Conservation (phyloP, 2,888 invertebrate genomes). For the Nowickia ferox region DNA sequence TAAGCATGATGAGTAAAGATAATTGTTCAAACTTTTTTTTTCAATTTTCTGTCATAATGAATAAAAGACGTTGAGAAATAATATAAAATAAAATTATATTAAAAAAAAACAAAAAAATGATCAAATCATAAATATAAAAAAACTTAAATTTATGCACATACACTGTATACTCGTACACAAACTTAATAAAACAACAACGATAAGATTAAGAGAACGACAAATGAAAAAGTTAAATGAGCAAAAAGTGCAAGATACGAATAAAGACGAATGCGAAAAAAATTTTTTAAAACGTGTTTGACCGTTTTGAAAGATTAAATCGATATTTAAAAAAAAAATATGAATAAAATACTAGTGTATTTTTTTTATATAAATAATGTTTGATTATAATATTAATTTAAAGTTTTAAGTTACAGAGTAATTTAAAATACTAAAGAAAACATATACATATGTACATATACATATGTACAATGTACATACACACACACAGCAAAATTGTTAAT, state of each 20-base stretch:
- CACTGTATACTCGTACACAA: constrained; percentile 9
- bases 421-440: constrained; percentile 34
- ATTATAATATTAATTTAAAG: constrained; percentile 61
- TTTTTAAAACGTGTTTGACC: constrained; percentile 66
- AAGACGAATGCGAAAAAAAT: constrained; percentile 46
- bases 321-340: constrained; percentile 24
- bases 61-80: constrained; percentile 52
- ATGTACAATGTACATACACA: constrained; percentile 19
- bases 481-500: constrained; percentile 31
- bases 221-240: constrained; percentile 38
- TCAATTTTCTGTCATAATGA: constrained; percentile 10
- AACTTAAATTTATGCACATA: constrained; percentile 4
- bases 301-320: constrained; percentile 62
- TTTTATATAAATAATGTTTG: constrained; percentile 32
- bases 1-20: constrained; percentile 3
- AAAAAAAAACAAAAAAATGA: constrained; percentile 1
- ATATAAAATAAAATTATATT: constrained; percentile 37
- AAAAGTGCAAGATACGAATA: constrained; percentile 43
- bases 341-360: constrained; percentile 17
- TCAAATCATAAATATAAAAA: too few species aligned
- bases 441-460: background rate
- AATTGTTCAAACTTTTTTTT: constrained; percentile 55
- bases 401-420: constrained; percentile 53
- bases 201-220: constrained; percentile 54
- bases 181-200: constrained; percentile 35